Evolutionary conservation across 2,797 vertebrate genomes (phyloP).

Genomic region (Pangasius macronema): DNA sequence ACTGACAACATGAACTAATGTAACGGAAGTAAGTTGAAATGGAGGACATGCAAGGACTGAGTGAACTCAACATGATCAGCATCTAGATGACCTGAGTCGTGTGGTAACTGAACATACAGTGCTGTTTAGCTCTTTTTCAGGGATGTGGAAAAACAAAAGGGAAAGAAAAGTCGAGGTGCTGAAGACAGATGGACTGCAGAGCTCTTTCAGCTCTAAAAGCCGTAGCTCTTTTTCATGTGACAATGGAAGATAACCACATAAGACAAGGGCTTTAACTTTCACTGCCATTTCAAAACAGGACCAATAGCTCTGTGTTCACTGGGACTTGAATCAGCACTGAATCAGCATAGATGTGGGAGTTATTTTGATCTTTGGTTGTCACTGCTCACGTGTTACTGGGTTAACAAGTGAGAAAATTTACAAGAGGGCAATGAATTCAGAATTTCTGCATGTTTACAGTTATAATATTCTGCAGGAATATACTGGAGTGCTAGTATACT

Average conservation of each 20-base stretch:
- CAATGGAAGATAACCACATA: conserved; percentile 46
- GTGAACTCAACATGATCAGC: conserved; percentile 8
- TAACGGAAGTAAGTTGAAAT: conserved; percentile 13
- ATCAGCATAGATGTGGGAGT: conserved; percentile 24
- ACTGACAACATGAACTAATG: conserved; percentile 22
- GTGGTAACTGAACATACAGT: conserved; percentile 8
- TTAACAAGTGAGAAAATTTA: conserved; percentile 6
- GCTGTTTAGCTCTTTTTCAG: neutral
- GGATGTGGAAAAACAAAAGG: neutral
- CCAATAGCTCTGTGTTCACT: conserved; percentile 35
- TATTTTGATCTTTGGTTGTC: conserved; percentile 20
- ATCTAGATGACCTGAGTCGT: conserved; percentile 8
- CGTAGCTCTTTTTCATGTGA: conserved; percentile 45
- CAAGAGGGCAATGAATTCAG: neutral
- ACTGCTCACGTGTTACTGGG: neutral
- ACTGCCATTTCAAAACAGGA: conserved; percentile 40
- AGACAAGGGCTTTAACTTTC: conserved; percentile 42
- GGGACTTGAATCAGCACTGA: conserved; percentile 38
- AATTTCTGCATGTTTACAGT: neutral
- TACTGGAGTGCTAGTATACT: neutral
- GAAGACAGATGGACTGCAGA: conserved; percentile 45
- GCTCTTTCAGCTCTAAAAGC: conserved; percentile 43
- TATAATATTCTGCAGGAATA: neutral
- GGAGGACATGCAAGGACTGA: neutral
- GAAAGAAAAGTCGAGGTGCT: conserved; percentile 23